Conservation (phyloP, 92 coral and sea anemone species). For the Hydrozoanthus gracilis region DNA sequence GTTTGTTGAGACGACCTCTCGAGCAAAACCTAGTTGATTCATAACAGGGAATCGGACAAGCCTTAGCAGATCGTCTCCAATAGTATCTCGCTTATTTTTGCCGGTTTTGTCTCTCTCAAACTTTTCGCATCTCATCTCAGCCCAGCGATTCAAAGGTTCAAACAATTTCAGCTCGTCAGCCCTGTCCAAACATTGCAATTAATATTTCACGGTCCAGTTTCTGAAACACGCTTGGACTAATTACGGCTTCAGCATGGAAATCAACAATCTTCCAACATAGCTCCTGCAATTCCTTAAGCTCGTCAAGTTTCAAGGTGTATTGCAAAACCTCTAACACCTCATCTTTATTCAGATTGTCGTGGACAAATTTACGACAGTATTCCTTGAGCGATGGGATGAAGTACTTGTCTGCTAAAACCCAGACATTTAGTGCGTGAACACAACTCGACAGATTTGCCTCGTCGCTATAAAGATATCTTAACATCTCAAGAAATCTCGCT, state of each 20-base stretch:
- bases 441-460: neutral
- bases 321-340: conserved; percentile 24
- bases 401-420: conserved; percentile 29
- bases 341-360: conserved; percentile 6
- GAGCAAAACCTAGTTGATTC: neutral
- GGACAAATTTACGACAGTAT: neutral
- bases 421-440: neutral
- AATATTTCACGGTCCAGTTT: neutral
- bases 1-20: neutral
- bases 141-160: neutral
- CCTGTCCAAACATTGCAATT: neutral
- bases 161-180: conserved; percentile 13
- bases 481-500: conserved; percentile 28
- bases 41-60: neutral
- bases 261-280: conserved; percentile 26
- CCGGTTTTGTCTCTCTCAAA: neutral
- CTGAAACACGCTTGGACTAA: conserved; percentile 10
- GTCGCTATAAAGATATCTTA: conserved; percentile 33
- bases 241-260: neutral
- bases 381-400: conserved; percentile 32
- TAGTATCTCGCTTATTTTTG: neutral
- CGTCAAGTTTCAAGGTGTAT: conserved; percentile 7
- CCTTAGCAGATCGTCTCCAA: neutral
- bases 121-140: neutral
- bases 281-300: neutral